Base-by-base conservation (phyloP, 2,888 invertebrate genomes). In the Parascotia fuliginaria region DNA sequence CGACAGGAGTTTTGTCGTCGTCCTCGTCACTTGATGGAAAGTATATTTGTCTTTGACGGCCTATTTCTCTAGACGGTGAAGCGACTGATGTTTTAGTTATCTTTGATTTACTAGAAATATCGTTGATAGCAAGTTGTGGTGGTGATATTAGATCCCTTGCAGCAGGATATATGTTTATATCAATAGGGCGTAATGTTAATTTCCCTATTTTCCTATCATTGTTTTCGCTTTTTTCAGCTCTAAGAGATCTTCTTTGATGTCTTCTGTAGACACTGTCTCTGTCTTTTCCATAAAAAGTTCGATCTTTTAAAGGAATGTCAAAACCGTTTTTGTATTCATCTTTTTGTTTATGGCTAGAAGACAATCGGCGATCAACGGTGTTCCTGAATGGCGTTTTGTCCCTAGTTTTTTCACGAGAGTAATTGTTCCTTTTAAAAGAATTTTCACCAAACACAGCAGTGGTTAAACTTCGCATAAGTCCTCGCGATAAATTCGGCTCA, bases 381-480 rank as follows among this genome's bases (percentile, higher is more conserved):
- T 90, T 91, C 79, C 94, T 77, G 76, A 92, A 93, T 14, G 96
- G 94, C 32, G 95, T 95, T 84, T 95, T 95, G 60, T 95, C 95
- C 65, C 93, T 88, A 4, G 90, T 89, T 65, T 91, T 88, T 22
- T 93, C 93, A 71, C 93, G 94, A 0, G 95, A 94, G 71, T 94
- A 94, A 65, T 83, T 74, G 45, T 84, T 86, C 54, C 83, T 78
- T 73, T 85, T 89, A 60, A 90, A 90, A 0, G 91, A 89, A 73
- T 95, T 95, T 77, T 96, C 95, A 37, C 94, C 94, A 57, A 96
- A 92, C 7, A 96, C 91, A 43, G 96, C 95, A 2, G 95, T 94
- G 0, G 96, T 96, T 11, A 96, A 93, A 78, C 96, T 96, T 77
- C 96, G 95, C 67, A 94, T 88, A 22, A 96, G 79, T 13, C 91